phyloP scores from a whole-genome alignment of 2,797 vertebrate species.

The Lepilemur septentrionalis region DNA sequence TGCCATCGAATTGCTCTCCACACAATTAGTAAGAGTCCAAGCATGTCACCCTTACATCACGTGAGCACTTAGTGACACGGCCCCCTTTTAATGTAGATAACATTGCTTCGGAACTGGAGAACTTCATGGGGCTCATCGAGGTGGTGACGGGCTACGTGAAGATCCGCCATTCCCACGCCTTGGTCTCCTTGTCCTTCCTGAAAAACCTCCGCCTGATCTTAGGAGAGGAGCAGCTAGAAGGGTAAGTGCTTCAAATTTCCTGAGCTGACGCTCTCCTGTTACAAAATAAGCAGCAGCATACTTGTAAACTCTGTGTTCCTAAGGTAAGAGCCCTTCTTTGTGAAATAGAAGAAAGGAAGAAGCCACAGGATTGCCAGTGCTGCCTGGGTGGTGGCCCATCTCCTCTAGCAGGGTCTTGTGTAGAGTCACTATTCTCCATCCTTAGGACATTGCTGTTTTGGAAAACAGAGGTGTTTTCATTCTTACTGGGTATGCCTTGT shows the following conservation, averaged over 20 bases:
- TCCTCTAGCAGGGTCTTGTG: accelerated
- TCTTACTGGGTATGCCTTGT: background rate
- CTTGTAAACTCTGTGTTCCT: background rate
- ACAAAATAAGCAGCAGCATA: accelerated
- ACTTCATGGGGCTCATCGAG: slow-evolving; percentile 97
- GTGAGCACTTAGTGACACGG: background rate
- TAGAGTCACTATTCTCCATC: background rate
- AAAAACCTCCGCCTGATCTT: slow-evolving; percentile 95
- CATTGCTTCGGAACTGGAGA: slow-evolving; percentile 98
- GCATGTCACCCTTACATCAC: background rate
- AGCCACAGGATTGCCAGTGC: accelerated
- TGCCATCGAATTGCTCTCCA: background rate
- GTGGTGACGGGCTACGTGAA: slow-evolving; percentile 96
- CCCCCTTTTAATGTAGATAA: slow-evolving; percentile 87
- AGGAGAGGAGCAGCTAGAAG: slow-evolving; percentile 94
- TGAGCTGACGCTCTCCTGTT: too few relatives aligned
- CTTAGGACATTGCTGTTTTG: background rate
- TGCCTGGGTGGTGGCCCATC: accelerated
- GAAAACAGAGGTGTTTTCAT: background rate
- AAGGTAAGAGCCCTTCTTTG: background rate
- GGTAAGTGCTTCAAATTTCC: slow-evolving; percentile 84
- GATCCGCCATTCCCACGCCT: slow-evolving; percentile 96
- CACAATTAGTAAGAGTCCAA: background rate
- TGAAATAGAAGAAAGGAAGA: background rate
- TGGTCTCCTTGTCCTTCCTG: slow-evolving; percentile 96